Evolutionary conservation across 2,113 vertebrate genomes (phyloP).

Genomic region (Camarhynchus parvulus): DNA sequence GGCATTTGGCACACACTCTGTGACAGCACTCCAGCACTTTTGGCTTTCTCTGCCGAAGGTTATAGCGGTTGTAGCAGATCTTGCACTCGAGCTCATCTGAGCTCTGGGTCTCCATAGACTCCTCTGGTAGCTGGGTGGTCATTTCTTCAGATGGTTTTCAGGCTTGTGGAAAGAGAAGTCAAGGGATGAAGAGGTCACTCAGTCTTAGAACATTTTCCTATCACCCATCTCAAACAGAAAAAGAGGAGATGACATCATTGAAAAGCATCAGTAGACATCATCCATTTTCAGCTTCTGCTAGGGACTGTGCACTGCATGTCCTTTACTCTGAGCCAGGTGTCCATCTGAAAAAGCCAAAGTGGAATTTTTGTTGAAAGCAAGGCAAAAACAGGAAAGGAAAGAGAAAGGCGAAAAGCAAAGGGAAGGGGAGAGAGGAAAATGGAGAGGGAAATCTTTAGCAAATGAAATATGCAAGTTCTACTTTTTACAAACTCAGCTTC

Average conservation of each 20-base stretch:
- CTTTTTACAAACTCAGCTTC: neutral
- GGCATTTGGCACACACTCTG: conserved; percentile 91
- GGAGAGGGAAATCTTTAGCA: neutral
- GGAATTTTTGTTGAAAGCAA: conserved; percentile 40
- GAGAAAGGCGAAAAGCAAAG: neutral
- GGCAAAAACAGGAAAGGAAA: neutral
- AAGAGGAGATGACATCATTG: neutral
- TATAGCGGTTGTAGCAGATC: conserved; percentile 93
- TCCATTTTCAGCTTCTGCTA: conserved; percentile 59
- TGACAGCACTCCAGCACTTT: conserved; percentile 92
- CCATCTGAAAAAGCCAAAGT: conserved; percentile 34
- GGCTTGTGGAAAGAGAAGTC: neutral
- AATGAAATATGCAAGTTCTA: neutral
- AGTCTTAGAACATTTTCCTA: neutral
- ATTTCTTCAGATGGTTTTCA: conserved; percentile 47
- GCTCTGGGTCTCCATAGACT: conserved; percentile 66
- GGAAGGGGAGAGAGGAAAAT: neutral
- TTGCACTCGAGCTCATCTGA: conserved; percentile 93
- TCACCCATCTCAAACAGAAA: neutral
- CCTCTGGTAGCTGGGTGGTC: conserved; percentile 78
- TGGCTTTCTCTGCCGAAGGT: conserved; percentile 84
- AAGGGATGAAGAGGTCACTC: neutral
- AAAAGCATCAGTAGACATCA: neutral
- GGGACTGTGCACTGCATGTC: neutral
- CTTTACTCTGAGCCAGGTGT: neutral